These are phyloP conservation scores for Indicator indicator DNA, from an alignment of 2,113 vertebrate species.

Conservation along the genomic window DNA sequence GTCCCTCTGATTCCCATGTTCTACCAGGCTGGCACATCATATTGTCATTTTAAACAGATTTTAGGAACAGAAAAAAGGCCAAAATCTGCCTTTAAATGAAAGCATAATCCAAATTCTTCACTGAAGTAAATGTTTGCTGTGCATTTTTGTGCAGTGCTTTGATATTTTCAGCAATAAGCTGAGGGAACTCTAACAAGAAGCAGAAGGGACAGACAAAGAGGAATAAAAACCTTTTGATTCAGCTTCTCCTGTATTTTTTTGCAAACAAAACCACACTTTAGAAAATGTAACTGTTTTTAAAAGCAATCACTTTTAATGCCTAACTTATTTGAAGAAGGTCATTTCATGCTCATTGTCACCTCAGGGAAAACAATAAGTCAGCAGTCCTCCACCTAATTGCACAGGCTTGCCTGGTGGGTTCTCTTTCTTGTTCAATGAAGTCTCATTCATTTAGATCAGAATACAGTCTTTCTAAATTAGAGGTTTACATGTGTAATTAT, in stretches of 20 bases:
- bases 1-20: neutral
- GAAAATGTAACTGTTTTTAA: constrained; percentile 29
- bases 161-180: constrained; percentile 57
- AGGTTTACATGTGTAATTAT: constrained; percentile 72
- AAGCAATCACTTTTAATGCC: constrained; percentile 38
- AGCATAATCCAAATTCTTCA: neutral
- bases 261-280: neutral
- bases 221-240: constrained; percentile 5
- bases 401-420: neutral
- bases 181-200: constrained; percentile 5
- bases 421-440: constrained; percentile 29
- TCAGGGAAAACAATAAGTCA: constrained; percentile 64
- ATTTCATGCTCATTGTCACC: constrained; percentile 45
- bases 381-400: constrained; percentile 54
- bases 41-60: constrained; percentile 48
- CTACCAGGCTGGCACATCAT: constrained; percentile 11
- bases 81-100: constrained; percentile 33
- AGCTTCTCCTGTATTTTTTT: neutral
- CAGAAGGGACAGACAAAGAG: neutral
- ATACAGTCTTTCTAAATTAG: constrained; percentile 62
- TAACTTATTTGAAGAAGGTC: constrained; percentile 30
- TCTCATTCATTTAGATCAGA: constrained; percentile 65
- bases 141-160: constrained; percentile 54
- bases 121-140: constrained; percentile 49
- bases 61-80: constrained; percentile 26